Evolutionary conservation across 2,888 invertebrate genomes (phyloP), one percentile per base, ranked within the genome.

Genomic region (Strigamia transsilvanica): DNA sequence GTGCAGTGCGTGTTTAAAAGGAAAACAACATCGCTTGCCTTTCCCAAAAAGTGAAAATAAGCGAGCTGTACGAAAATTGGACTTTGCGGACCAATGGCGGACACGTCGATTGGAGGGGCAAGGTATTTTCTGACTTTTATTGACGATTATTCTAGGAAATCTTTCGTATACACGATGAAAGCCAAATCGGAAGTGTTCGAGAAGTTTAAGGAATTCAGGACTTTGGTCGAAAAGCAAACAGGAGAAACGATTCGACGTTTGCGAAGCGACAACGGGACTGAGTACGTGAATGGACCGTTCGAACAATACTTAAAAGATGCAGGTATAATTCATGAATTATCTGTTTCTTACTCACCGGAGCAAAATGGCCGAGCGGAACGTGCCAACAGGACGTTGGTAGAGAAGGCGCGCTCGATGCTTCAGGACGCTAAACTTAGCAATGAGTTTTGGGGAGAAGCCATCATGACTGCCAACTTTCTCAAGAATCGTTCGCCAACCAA

Each of bases 361-460:
- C 27, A 32, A 38, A 79, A 79, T 12, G 41, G 79, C 2, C 21
- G 6, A 7, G 79, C 79, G 27, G 79, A 79, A 32, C 32, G 79
- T 2, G 10, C 13, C 5, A 79, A 79, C 15, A 4, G 73, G 3
- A 73, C 73, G 4, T 12, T 73, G n/a, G 32, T 73, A 6, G 32
- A 73, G 9, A 73, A 15, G 12, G 73, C 32, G 13, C 27, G 27
- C 2, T 15, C 73, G 2, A 15, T 73, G 18, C n/a, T 73, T 2
- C n/a, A 73, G 32, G 32, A 7, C 2, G 10, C 73, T 34, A 5
- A 3, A 5, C 34, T 34, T 2, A 2, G 13, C 5, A 23, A 10
- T 3, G n/a, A 13, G 12, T 73, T 73, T 73, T 73, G 73, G 73
- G 73, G n/a, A 2, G 73, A 73, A 32, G 73, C 73, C 2, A 32